A percentile compares a stretch with the other conserved stretches of the same genome.
These are phyloP conservation scores for Hypanus sabinus DNA, from an alignment of 2,113 vertebrate species.

Conservation along the genomic window DNA sequence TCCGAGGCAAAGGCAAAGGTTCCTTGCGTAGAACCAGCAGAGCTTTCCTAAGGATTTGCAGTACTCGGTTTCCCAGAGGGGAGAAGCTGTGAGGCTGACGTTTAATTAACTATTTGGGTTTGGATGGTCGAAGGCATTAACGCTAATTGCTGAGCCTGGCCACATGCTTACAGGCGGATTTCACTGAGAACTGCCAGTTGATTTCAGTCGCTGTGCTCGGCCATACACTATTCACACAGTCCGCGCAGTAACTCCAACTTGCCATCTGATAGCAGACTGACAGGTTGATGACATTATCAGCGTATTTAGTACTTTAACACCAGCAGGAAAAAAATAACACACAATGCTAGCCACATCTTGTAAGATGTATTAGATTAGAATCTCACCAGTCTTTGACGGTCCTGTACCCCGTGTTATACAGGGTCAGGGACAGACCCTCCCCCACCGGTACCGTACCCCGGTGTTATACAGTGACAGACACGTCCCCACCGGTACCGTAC, in stretches of 20 bases:
- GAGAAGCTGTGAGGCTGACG: too few relatives aligned
- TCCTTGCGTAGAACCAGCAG: neutral
- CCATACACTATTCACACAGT: neutral
- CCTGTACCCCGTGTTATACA: too few relatives aligned
- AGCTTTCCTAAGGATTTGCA: neutral
- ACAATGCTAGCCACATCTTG: too few relatives aligned
- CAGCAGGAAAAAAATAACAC: neutral
- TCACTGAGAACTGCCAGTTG: neutral
- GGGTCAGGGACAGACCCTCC: too few relatives aligned
- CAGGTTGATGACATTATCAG: neutral
- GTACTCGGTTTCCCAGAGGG: neutral
- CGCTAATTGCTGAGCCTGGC: neutral
- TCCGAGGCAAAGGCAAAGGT: neutral
- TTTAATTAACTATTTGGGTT: neutral
- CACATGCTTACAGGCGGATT: neutral
- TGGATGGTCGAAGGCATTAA: neutral
- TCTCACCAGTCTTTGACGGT: too few relatives aligned
- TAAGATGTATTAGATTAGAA: too few relatives aligned
- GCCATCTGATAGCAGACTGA: neutral
- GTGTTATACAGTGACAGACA: too few relatives aligned
- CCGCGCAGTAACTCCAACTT: neutral
- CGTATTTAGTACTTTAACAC: neutral
- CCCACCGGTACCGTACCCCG: too few relatives aligned
- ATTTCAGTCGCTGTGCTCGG: neutral
- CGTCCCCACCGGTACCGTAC: too few relatives aligned